Base-by-base conservation (phyloP, 2,797 vertebrate species). In the Cichlasoma orientale region DNA sequence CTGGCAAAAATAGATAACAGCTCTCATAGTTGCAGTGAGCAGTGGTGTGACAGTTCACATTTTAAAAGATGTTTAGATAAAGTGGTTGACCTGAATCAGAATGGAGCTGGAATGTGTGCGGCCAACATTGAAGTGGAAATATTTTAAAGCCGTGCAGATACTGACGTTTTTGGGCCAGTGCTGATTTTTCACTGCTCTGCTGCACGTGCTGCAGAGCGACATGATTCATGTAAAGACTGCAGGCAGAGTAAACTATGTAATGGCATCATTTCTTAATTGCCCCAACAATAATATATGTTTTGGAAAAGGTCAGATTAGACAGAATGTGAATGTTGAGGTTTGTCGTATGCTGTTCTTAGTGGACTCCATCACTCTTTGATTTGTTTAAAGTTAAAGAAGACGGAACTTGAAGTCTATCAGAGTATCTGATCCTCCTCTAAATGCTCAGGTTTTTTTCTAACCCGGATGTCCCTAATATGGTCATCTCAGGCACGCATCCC, bases 41-140 rank as follows among this genome's bases (percentile, higher is more conserved):
- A 50, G 63, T n/a, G 61, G 47, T 68, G 41, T 0, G 44, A 1
- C 10, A 3, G 23, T 29, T 50, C 25, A 29, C 41, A n/a, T 68
- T 50, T 68, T 68, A 2, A 4, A 68, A 68, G 23, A 68, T 68
- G 63, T 68, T 68, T 50, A 29, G 18, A 0, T 50, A 0, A 13
- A 19, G 4, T 8, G 63, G 41, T n/a, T 50, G 12, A 68, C n/a
- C 29, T n/a, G 0, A 0, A 50, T 50, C 44, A 50, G 18, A 50
- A 50, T 66, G 16, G 27, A 5, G 18, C 1, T 10, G 21, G 13
- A 2, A 25, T 3, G 0, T 2, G 14, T 0, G 16, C 6, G 0
- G 1, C 38, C 23, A 27, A 23, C 0, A 10, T 41, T 1, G 25
- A 3, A 63, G 6, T 44, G 8, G 25, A 44, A 63, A 16, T 25